A percentile compares a stretch with the other conserved stretches of the same genome.
These are phyloP conservation scores for Nezara viridula DNA, from an alignment of 2,888 invertebrate species.

Conservation along the genomic window DNA sequence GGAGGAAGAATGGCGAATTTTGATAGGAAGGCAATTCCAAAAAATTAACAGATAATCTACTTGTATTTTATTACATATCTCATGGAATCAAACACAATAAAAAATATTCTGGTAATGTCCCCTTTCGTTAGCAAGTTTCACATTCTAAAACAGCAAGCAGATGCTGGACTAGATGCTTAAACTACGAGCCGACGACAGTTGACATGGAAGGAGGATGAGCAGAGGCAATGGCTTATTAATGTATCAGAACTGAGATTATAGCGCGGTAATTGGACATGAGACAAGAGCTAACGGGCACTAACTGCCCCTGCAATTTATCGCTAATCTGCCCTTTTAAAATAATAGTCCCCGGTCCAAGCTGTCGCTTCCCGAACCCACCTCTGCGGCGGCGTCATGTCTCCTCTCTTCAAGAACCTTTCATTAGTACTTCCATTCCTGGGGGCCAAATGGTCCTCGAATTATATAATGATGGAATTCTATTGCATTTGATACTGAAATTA, in stretches of 20 bases:
- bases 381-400: constrained; percentile 25
- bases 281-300: constrained; percentile 25
- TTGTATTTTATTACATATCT: too few species aligned
- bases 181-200: background rate
- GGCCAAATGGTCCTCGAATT: background rate
- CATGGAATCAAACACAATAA: background rate
- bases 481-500: constrained; percentile 17
- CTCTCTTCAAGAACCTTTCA: background rate
- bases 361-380: constrained; percentile 28
- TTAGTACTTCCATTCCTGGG: background rate
- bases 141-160: background rate
- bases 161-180: background rate
- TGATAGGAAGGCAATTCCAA: too few species aligned
- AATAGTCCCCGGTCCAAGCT: constrained; percentile 9
- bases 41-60: too few species aligned
- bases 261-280: constrained; percentile 4
- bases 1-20: too few species aligned
- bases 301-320: constrained; percentile 18
- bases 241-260: constrained; percentile 33
- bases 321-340: constrained; percentile 48
- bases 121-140: background rate
- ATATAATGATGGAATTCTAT: constrained; percentile 36
- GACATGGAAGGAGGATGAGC: background rate
- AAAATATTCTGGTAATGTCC: background rate
- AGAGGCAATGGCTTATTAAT: constrained; percentile 1